Conservation (phyloP, 2,113 vertebrate species). For the Misgurnus anguillicaudatus region DNA sequence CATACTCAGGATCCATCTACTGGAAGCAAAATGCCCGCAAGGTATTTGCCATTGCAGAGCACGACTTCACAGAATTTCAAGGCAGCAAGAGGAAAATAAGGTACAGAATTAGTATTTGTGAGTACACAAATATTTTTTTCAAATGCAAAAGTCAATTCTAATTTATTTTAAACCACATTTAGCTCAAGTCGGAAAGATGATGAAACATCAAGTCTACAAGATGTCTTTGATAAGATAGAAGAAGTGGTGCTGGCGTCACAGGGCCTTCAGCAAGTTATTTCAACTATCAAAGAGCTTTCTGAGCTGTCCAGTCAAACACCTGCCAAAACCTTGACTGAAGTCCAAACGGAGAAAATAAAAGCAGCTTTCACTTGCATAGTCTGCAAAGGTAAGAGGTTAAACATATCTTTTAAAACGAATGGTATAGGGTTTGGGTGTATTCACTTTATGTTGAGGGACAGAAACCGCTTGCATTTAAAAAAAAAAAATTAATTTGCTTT, state of each 20-base stretch:
- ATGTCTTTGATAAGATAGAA: neutral
- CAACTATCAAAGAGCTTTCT: too few relatives aligned
- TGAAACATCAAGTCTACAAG: neutral
- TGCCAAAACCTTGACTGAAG: constrained; percentile 1
- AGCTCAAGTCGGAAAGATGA: neutral
- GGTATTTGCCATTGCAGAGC: neutral
- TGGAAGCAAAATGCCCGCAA: constrained; percentile 4
- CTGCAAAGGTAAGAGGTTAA: neutral
- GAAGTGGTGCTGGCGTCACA: too few relatives aligned
- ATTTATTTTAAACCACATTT: neutral
- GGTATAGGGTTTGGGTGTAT: too few relatives aligned
- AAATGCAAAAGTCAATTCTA: neutral
- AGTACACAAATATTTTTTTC: neutral
- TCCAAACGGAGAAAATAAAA: neutral
- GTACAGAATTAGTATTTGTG: neutral
- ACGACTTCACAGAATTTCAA: neutral
- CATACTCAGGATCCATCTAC: neutral
- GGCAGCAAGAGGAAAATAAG: constrained; percentile 2
- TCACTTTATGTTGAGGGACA: too few relatives aligned
- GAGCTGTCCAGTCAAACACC: neutral
- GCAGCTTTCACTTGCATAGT: neutral
- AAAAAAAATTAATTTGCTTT: too few relatives aligned
- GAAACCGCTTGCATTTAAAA: too few relatives aligned
- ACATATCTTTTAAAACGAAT: too few relatives aligned
- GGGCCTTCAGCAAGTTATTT: too few relatives aligned